Evolutionary conservation across 2,113 vertebrate species (phyloP).

Genomic region (Brachyhypopomus occidentalis): DNA sequence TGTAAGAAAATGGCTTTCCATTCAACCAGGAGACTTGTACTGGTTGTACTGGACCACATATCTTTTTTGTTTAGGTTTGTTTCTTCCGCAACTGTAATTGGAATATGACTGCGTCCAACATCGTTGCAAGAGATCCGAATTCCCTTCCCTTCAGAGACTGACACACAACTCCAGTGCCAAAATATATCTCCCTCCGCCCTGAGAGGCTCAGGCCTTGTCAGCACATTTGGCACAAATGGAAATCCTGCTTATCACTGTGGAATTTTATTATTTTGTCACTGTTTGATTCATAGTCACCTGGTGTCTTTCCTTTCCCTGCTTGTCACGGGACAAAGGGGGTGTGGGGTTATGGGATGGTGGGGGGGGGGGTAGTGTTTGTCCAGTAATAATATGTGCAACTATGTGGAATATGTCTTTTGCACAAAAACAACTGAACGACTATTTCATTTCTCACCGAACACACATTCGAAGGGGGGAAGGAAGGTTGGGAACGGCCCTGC

Average conservation of each 20-base stretch:
- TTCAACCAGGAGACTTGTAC: background rate
- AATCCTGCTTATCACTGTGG: conserved; percentile 62
- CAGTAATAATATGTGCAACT: conserved; percentile 42
- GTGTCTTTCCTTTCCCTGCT: conserved; percentile 44
- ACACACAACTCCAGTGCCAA: conserved; percentile 23
- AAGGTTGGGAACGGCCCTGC: conserved; percentile 17
- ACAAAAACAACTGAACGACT: conserved; percentile 12
- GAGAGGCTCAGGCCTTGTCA: conserved; percentile 49
- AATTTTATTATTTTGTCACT: conserved; percentile 62
- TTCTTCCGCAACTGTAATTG: conserved; percentile 30
- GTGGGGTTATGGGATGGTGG: background rate
- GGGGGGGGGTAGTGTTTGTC: conserved; percentile 30
- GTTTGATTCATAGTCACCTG: conserved; percentile 57
- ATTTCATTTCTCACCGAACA: conserved; percentile 27
- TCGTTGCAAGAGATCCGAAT: conserved; percentile 24
- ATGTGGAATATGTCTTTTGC: conserved; percentile 35
- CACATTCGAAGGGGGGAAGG: conserved; percentile 15
- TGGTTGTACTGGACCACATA: background rate
- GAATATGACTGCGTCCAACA: conserved; percentile 21
- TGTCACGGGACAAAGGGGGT: conserved; percentile 48
- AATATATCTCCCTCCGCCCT: conserved; percentile 38
- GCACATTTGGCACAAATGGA: conserved; percentile 55
- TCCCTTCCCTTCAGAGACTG: conserved; percentile 31
- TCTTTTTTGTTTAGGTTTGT: conserved; percentile 25
- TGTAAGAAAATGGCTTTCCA: conserved; percentile 10